Conservation (phyloP, 1,140 invertebrate genomes). For the Spodoptera litura region DNA sequence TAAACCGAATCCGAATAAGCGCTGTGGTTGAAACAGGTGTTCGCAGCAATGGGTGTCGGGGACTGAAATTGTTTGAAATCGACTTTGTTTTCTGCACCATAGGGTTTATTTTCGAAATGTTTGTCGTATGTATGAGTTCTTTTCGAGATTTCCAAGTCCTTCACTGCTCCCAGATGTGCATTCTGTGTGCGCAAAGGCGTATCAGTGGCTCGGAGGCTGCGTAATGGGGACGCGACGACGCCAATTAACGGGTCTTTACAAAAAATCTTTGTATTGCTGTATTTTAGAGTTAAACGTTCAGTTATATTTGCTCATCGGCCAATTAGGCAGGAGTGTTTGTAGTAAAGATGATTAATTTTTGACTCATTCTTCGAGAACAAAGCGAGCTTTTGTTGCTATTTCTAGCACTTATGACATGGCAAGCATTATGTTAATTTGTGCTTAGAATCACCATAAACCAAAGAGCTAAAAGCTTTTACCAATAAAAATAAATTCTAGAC, state of each 20-base stretch:
- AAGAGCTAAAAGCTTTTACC: too few relatives aligned
- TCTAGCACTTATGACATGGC: background rate
- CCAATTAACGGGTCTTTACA: constrained; percentile 70
- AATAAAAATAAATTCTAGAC: background rate
- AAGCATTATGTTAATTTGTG: too few relatives aligned
- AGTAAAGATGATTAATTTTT: constrained; percentile 9
- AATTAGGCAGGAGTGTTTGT: constrained; percentile 7
- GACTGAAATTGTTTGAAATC: constrained; percentile 7
- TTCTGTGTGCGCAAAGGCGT: constrained; percentile 70
- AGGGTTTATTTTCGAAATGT: constrained; percentile 51
- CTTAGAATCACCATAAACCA: too few relatives aligned
- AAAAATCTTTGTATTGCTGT: constrained; percentile 53
- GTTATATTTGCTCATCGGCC: constrained; percentile 24
- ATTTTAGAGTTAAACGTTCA: constrained; percentile 34
- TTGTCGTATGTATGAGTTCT: constrained; percentile 48
- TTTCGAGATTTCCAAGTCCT: constrained; percentile 54
- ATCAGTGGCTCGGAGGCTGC: constrained; percentile 67
- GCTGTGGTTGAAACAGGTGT: constrained; percentile 84
- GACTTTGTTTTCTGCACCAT: constrained; percentile 13
- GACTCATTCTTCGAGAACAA: constrained; percentile 12
- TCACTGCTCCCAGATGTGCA: constrained; percentile 85
- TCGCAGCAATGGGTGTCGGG: constrained; percentile 70
- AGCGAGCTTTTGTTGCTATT: background rate
- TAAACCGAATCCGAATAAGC: constrained; percentile 61
- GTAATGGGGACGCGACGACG: constrained; percentile 70